These are phyloP conservation scores for Tachypleus tridentatus DNA, from an alignment of 1,140 invertebrate species.

Conservation along the genomic window DNA sequence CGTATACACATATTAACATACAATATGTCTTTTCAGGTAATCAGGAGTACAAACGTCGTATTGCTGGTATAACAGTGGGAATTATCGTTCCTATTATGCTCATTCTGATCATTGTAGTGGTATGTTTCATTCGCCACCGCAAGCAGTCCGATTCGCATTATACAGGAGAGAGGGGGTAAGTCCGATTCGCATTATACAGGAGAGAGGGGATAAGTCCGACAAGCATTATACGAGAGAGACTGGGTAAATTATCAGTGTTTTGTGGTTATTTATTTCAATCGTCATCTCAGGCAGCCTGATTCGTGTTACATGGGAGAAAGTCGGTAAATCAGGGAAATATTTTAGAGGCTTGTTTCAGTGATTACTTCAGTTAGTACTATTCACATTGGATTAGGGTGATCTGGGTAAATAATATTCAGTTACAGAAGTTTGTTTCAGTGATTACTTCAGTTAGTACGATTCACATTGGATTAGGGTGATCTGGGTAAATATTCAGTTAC, in stretches of 20 bases:
- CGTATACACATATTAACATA: not conserved
- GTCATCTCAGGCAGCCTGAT: too few relatives aligned
- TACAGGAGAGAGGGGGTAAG: constrained; percentile 20
- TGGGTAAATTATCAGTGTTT: not conserved
- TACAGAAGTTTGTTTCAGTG: too few relatives aligned
- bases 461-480: too few relatives aligned
- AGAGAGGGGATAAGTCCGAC: constrained; percentile 17
- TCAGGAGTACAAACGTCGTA: constrained; percentile 60
- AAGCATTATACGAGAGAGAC: constrained; percentile 22
- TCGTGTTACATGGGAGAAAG: too few relatives aligned
- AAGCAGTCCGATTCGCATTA: constrained; percentile 11
- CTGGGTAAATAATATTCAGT: too few relatives aligned
- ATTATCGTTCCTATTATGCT: constrained; percentile 60
- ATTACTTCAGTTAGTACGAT: too few relatives aligned
- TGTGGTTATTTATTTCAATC: too few relatives aligned
- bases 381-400: too few relatives aligned
- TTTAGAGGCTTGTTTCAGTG: too few relatives aligned
- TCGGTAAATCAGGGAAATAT: too few relatives aligned
- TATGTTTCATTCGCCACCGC: constrained; percentile 34
- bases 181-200: constrained; percentile 16
- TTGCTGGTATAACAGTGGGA: constrained; percentile 57
- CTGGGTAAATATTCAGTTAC: too few relatives aligned
- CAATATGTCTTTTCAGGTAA: constrained; percentile 49
- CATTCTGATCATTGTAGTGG: constrained; percentile 50
- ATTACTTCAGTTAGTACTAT: too few relatives aligned